These are phyloP conservation scores for Nestor notabilis DNA, from an alignment of 2,113 vertebrate species.

Conservation along the genomic window DNA sequence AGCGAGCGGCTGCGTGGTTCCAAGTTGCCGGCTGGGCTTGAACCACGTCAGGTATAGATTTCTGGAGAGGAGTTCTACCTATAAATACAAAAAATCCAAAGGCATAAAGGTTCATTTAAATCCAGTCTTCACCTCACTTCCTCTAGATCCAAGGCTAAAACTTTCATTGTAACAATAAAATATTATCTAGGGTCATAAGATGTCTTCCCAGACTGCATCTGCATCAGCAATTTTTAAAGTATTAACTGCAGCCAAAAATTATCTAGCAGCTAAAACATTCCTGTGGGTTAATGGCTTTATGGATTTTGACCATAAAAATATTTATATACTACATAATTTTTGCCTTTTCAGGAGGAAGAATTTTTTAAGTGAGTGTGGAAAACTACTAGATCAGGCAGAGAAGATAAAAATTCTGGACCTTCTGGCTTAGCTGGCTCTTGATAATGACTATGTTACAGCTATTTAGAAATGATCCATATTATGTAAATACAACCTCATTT, in stretches of 20 bases:
- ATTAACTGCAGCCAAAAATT: background rate
- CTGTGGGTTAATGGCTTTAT: background rate
- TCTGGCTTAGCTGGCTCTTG: background rate
- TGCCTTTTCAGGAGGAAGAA: background rate
- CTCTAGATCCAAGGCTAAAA: background rate
- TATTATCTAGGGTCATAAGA: rapidly evolving
- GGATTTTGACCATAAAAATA: background rate
- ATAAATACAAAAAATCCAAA: background rate
- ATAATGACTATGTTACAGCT: background rate
- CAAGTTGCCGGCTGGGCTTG: no score
- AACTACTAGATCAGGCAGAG: background rate
- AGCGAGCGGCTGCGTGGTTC: no score
- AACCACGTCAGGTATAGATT: no score
- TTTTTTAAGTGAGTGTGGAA: background rate
- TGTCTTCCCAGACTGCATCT: background rate
- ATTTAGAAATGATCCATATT: background rate
- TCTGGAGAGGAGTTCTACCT: background rate
- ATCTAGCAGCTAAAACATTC: background rate
- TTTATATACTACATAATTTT: background rate
- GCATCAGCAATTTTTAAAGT: background rate
- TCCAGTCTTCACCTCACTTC: background rate
- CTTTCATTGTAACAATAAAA: background rate
- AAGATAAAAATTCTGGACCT: background rate
- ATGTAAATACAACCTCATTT: background rate
- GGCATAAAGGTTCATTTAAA: background rate